Evolutionary conservation across 2,888 invertebrate species (phyloP).

Genomic region (Xylocampa areola): DNA sequence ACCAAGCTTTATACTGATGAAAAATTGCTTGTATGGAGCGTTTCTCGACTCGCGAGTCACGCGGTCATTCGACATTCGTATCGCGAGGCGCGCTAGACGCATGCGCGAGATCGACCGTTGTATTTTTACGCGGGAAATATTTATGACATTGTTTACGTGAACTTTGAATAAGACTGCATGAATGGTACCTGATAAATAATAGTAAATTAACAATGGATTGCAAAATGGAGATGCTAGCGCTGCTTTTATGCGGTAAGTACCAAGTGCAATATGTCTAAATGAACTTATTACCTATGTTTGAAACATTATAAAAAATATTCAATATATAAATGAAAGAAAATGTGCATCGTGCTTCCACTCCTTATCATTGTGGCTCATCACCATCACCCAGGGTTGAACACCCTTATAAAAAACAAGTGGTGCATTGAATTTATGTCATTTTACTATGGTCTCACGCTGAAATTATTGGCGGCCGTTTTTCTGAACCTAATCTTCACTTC

Average conservation of each 20-base stretch:
- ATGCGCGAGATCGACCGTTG: conserved; percentile 73
- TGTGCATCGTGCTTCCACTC: too few relatives aligned
- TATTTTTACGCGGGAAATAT: conserved; percentile 66
- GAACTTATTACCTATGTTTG: background rate
- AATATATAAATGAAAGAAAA: too few relatives aligned
- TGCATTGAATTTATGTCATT: too few relatives aligned
- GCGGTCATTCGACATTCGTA: conserved; percentile 72
- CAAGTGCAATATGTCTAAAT: conserved; percentile 8
- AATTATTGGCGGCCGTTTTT: too few relatives aligned
- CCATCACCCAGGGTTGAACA: too few relatives aligned
- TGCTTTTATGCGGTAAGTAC: conserved; percentile 82
- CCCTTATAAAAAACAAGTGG: too few relatives aligned
- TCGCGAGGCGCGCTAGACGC: conserved; percentile 80
- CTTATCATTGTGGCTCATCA: too few relatives aligned
- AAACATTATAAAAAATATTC: too few relatives aligned
- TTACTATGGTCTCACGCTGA: too few relatives aligned
- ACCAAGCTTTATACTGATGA: conserved; percentile 53
- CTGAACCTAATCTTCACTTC: too few relatives aligned
- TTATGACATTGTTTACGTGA: conserved; percentile 69
- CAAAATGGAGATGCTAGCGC: conserved; percentile 76
- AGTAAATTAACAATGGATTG: conserved; percentile 59
- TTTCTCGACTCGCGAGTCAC: conserved; percentile 43
- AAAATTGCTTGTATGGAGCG: conserved; percentile 60
- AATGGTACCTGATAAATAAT: conserved; percentile 54
- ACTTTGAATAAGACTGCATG: conserved; percentile 48